Evolutionary conservation across 2,797 vertebrate species (phyloP).

Genomic region (Echiichthys vipera): DNA sequence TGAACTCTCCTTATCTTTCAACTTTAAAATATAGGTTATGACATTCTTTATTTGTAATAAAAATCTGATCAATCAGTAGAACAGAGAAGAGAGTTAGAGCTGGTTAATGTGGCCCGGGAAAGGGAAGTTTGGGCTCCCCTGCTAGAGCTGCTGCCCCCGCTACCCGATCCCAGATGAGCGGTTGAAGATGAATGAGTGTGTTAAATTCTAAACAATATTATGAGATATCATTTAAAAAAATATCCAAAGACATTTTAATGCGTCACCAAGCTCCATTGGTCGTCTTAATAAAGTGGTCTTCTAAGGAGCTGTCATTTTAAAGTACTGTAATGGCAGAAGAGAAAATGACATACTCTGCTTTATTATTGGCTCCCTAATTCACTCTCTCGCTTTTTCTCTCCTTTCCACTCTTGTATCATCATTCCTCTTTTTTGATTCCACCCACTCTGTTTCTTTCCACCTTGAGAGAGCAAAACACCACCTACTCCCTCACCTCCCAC

Average conservation of each 20-base stretch:
- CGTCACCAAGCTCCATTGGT: constrained; percentile 3
- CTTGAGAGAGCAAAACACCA: constrained; percentile 58
- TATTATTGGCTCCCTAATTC: constrained; percentile 54
- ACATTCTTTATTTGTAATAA: not conserved
- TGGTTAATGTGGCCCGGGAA: too few relatives aligned
- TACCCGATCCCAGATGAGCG: too few relatives aligned
- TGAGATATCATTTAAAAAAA: constrained; percentile 1
- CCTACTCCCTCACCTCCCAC: constrained; percentile 64
- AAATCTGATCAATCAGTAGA: not conserved
- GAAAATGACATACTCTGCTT: constrained; percentile 46
- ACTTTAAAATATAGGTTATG: not conserved
- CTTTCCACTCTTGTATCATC: constrained; percentile 25
- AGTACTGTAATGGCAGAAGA: constrained; percentile 12
- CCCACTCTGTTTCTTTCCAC: constrained; percentile 63
- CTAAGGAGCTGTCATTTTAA: constrained; percentile 24
- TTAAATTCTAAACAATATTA: constrained; percentile 3
- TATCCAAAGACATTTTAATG: not conserved
- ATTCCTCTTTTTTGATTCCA: constrained; percentile 47
- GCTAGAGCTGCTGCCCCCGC: too few relatives aligned
- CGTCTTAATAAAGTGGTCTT: constrained; percentile 29
- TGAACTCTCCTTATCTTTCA: not conserved
- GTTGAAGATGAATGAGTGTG: too few relatives aligned
- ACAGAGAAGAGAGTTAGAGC: too few relatives aligned
- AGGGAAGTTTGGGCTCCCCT: too few relatives aligned
- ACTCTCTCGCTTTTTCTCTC: constrained; percentile 32